Evolutionary conservation across 2,113 vertebrate species (phyloP).

Genomic region (Platysternon megacephalum): DNA sequence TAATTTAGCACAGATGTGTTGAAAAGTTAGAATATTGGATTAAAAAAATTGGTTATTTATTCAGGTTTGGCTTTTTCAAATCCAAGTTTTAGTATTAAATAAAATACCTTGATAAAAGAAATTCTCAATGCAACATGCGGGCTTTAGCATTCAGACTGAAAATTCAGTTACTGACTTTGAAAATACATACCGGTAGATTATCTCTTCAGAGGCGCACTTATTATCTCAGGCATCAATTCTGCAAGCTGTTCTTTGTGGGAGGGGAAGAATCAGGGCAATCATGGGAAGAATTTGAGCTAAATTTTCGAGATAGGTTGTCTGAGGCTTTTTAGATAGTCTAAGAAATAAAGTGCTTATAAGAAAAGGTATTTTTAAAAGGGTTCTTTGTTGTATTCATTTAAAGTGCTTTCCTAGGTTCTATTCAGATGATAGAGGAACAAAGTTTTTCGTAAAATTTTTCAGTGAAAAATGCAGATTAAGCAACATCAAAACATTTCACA

Average conservation of each 20-base stretch:
- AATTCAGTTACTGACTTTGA: no score
- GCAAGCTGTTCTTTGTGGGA: fast-evolving
- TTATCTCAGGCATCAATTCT: fast-evolving
- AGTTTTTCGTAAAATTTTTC: no score
- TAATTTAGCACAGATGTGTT: background rate
- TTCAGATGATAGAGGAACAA: no score
- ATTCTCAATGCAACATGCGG: background rate
- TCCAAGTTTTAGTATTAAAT: no score
- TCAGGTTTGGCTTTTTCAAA: background rate
- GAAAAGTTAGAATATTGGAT: background rate
- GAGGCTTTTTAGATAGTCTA: no score
- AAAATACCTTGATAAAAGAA: no score
- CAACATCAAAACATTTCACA: no score
- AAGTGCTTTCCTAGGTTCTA: background rate
- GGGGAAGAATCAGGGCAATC: background rate
- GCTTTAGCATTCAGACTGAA: no score
- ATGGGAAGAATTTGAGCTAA: background rate
- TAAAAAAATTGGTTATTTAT: background rate
- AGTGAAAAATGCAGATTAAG: no score
- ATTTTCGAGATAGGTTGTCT: no score
- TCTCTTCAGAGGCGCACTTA: no score
- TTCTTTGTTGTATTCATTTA: background rate
- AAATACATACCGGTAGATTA: no score
- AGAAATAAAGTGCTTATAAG: background rate
- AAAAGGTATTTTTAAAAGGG: background rate